A percentile compares a stretch with the other conserved stretches of the same genome.
These are phyloP conservation scores for Zaprionus gabonicus DNA, from an alignment of 1,140 invertebrate species.

Conservation along the genomic window DNA sequence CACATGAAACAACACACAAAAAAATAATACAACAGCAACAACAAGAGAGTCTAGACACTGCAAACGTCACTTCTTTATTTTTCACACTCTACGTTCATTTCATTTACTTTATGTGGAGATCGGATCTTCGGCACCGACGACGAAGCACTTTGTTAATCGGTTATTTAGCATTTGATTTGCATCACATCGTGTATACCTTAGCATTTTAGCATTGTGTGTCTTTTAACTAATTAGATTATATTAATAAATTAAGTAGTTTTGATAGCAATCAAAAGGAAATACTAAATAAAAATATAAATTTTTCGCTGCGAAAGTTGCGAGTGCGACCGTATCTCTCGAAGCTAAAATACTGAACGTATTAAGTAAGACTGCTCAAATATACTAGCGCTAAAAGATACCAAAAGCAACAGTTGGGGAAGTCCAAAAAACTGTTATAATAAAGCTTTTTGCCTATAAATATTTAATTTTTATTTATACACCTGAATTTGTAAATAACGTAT, in stretches of 20 bases:
- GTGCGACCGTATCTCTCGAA: conserved; percentile 32
- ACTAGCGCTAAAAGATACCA: conserved; percentile 18
- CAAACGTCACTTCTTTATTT: conserved; percentile 62
- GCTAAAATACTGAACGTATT: conserved; percentile 31
- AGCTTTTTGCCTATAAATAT: neutral
- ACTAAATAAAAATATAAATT: conserved; percentile 49
- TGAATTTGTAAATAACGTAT: too few relatives aligned
- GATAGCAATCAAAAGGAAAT: conserved; percentile 33
- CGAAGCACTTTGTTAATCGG: conserved; percentile 13
- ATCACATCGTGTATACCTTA: neutral
- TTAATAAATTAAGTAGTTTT: conserved; percentile 27
- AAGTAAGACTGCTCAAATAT: neutral
- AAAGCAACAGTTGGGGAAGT: neutral
- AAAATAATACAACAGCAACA: conserved; percentile 35
- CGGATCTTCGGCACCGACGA: conserved; percentile 38
- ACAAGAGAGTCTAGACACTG: conserved; percentile 51
- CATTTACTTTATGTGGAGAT: conserved; percentile 50
- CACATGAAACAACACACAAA: conserved; percentile 45
- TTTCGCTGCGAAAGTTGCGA: conserved; percentile 45
- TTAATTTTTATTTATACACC: too few relatives aligned
- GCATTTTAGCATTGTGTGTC: conserved; percentile 11
- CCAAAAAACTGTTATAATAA: neutral
- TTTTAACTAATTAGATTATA: conserved; percentile 9
- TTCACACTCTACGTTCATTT: conserved; percentile 55
- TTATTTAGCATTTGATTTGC: conserved; percentile 6